phyloP scores from a whole-genome alignment of 2,113 vertebrate genomes.

The Anguilla japonica region DNA sequence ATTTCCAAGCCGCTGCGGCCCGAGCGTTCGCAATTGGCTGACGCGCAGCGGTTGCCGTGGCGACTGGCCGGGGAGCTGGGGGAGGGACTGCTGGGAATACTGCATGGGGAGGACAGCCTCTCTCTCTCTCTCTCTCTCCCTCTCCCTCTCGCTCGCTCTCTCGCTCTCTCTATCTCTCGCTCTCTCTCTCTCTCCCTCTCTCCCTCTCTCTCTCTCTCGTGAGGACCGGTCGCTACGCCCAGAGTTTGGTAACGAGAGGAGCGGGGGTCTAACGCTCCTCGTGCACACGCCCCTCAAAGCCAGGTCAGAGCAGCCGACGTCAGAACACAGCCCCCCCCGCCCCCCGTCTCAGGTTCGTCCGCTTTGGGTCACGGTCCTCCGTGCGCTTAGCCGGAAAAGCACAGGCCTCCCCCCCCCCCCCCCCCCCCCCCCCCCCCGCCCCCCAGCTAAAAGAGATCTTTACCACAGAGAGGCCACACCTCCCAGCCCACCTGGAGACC shows the following conservation, averaged over 20 bases:
- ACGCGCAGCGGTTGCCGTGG: slow-evolving; percentile 50
- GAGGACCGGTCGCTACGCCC: background rate
- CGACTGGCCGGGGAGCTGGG: slow-evolving; percentile 14
- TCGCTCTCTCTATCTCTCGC: too few species aligned
- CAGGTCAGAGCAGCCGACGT: too few species aligned
- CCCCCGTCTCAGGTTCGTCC: background rate
- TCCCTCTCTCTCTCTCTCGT: background rate
- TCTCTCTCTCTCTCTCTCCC: too few species aligned
- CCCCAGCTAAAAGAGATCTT: background rate
- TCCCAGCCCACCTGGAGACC: background rate
- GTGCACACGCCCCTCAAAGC: background rate
- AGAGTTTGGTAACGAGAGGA: slow-evolving; percentile 16
- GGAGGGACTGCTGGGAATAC: slow-evolving; percentile 37
- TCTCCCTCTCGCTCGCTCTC: too few species aligned
- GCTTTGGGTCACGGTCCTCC: background rate
- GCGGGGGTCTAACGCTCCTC: background rate
- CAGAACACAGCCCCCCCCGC: too few species aligned
- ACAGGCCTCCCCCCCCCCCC: background rate
- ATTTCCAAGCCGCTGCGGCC: slow-evolving; percentile 52
- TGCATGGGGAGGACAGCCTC: background rate
- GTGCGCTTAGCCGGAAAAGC: background rate
- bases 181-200: too few species aligned
- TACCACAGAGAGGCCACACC: background rate
- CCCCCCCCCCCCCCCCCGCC: too few species aligned
- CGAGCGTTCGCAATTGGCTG: slow-evolving; percentile 33